These are phyloP conservation scores for Caenorhabditis sp. DNA, from an alignment of 2,888 invertebrate genomes.

Conservation along the genomic window DNA sequence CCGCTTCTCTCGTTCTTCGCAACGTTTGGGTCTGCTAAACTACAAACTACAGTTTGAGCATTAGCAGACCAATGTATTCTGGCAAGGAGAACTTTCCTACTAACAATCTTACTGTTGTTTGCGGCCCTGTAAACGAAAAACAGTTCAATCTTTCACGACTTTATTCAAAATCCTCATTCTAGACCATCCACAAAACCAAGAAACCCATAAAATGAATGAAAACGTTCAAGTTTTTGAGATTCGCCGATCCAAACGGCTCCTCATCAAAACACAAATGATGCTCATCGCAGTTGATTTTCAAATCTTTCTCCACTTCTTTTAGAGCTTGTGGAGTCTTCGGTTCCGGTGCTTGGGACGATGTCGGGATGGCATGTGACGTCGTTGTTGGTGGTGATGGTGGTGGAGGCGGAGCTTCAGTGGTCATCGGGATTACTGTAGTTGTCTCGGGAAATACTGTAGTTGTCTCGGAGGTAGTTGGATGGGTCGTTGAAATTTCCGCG, in stretches of 20 bases:
- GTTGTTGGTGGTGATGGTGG: not conserved
- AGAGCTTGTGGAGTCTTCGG: not conserved
- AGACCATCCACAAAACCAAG: not conserved
- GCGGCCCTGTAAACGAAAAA: no score
- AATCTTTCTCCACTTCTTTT: not conserved
- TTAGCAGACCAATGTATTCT: no score
- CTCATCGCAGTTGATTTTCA: not conserved
- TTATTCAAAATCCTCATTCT: no score
- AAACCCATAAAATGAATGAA: not conserved
- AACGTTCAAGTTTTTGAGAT: not conserved
- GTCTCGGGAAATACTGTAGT: not conserved
- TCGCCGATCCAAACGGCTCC: not conserved
- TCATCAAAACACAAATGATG: constrained; percentile 8
- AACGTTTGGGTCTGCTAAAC: no score
- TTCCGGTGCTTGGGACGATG: not conserved
- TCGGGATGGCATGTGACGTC: not conserved
- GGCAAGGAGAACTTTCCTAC: no score
- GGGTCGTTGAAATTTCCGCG: not conserved
- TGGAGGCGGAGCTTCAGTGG: not conserved
- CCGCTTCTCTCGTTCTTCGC: no score
- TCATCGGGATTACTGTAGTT: constrained; percentile 6
- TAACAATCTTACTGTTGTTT: no score
- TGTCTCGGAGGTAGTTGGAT: not conserved
- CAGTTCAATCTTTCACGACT: no score
- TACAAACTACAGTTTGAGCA: no score